Percentiles rank a stretch among this genome's conserved stretches.
Conservation (phyloP, 2,797 vertebrate species). For the Lepilemur septentrionalis region DNA sequence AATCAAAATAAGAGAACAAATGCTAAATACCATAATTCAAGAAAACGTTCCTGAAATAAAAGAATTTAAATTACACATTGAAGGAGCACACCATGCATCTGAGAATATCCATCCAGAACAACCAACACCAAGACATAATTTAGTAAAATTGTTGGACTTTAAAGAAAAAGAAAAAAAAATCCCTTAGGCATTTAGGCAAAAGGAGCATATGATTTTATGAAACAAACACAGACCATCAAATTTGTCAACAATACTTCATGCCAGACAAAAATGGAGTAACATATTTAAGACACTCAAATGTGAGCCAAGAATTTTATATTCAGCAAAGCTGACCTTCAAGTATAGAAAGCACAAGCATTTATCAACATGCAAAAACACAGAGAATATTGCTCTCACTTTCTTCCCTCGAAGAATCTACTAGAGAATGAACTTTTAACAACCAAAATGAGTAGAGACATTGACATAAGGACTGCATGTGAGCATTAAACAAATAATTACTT, state of each 20-base stretch:
- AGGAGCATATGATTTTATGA: background rate
- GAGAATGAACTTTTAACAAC: background rate
- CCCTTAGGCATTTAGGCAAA: background rate
- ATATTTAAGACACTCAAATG: background rate
- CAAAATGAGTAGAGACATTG: background rate
- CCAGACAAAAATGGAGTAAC: background rate
- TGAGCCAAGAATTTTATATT: conserved; percentile 12
- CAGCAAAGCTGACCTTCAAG: conserved; percentile 4
- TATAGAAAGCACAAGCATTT: background rate
- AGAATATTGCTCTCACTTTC: background rate
- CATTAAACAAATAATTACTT: background rate
- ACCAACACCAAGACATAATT: background rate
- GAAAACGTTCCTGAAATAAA: background rate
- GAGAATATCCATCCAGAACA: background rate
- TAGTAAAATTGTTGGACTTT: conserved; percentile 33
- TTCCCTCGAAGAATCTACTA: background rate
- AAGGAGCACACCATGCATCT: background rate
- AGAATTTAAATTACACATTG: background rate
- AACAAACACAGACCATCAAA: background rate
- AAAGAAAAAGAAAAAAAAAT: background rate
- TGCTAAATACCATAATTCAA: background rate
- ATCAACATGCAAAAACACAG: background rate
- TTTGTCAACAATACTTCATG: background rate
- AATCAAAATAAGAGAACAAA: background rate
- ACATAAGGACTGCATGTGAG: background rate